Percentiles rank a stretch among this genome's conserved stretches.
Conservation (phyloP, 2,888 invertebrate species). For the Nematopogon swammerdamellus region DNA sequence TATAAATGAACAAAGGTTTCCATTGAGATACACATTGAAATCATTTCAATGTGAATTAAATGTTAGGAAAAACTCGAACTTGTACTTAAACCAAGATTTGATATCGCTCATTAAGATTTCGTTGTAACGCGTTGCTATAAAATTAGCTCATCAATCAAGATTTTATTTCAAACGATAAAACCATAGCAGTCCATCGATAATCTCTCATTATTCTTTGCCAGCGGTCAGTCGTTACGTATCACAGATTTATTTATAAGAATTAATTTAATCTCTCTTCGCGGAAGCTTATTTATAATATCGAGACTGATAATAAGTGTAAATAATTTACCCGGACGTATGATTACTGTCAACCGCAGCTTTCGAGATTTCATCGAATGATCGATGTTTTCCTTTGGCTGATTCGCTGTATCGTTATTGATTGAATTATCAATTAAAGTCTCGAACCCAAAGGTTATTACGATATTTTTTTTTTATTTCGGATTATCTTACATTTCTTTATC, state of each 20-base stretch:
- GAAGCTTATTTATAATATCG: not conserved
- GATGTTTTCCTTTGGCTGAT: not conserved
- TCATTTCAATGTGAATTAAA: too few species aligned
- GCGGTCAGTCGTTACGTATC: not conserved
- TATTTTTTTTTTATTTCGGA: too few species aligned
- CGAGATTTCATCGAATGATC: not conserved
- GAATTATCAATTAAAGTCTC: too few species aligned
- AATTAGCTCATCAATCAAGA: slow-evolving; percentile 1
- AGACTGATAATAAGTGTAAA: not conserved
- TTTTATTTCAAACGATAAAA: not conserved
- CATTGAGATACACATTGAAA: too few species aligned
- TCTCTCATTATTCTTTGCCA: not conserved
- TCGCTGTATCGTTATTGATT: too few species aligned
- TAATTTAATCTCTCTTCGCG: not conserved
- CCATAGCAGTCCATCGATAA: not conserved
- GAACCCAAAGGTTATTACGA: too few species aligned
- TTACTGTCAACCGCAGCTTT: not conserved
- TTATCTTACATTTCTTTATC: too few species aligned
- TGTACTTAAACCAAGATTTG: not conserved
- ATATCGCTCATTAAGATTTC: not conserved
- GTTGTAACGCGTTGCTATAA: not conserved
- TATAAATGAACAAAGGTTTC: too few species aligned
- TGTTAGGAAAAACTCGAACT: too few species aligned
- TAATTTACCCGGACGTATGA: not conserved
- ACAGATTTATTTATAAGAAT: not conserved